phyloP scores from a whole-genome alignment of 2,797 vertebrate species.

The Percopsis omiscomaycus region DNA sequence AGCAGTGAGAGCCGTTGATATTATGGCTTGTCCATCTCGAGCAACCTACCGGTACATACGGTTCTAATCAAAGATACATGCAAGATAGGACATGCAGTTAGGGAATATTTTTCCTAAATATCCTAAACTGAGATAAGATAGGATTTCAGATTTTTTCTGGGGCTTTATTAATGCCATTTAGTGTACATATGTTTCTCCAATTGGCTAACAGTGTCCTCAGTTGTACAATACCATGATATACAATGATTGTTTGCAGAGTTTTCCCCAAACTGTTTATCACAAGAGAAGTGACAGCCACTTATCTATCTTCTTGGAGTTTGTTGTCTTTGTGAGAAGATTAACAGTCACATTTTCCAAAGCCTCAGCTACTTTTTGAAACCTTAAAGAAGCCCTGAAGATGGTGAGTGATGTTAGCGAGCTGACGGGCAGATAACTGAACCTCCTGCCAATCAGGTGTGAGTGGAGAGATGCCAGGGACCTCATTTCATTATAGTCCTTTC shows the following conservation, averaged over 20 bases:
- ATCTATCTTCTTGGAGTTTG: constrained; percentile 8
- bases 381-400: constrained; percentile 19
- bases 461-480: constrained; percentile 33
- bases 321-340: constrained; percentile 16
- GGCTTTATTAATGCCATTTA: too few species aligned
- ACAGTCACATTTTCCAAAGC: constrained; percentile 1
- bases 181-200: not conserved
- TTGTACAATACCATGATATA: not conserved
- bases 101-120: too few species aligned
- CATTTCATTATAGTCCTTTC: constrained; percentile 32
- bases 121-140: too few species aligned
- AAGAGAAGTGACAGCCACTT: constrained; percentile 3
- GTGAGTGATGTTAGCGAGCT: constrained; percentile 3
- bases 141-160: too few species aligned
- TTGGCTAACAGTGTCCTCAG: not conserved
- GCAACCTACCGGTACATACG: too few species aligned
- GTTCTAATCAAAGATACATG: too few species aligned
- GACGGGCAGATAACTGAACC: constrained; percentile 23
- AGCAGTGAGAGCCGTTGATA: too few species aligned
- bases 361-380: constrained; percentile 14
- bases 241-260: not conserved
- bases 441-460: constrained; percentile 22
- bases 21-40: too few species aligned
- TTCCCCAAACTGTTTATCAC: not conserved
- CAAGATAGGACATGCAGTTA: too few species aligned